Conservation (phyloP, 2,113 vertebrate species). For the Phalacrocorax aristotelis region DNA sequence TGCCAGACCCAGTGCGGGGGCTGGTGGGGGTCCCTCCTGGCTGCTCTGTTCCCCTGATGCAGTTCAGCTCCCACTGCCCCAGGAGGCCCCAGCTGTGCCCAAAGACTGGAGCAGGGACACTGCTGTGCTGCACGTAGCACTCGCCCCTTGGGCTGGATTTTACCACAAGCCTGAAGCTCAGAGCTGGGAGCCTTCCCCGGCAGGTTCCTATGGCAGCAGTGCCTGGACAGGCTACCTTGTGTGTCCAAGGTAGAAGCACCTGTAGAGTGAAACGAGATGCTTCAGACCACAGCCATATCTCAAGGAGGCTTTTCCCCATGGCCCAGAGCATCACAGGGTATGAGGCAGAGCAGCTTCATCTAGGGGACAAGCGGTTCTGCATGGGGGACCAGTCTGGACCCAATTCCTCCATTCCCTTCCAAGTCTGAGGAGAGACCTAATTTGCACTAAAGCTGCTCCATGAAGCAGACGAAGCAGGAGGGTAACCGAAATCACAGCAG, state of each 20-base stretch:
- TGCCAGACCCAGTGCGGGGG: not conserved
- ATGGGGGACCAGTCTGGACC: not conserved
- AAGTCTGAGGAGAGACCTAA: not conserved
- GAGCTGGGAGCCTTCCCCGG: not conserved
- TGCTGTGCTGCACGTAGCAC: not conserved
- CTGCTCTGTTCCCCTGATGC: not conserved
- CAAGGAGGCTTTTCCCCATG: not conserved
- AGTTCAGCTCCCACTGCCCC: not conserved
- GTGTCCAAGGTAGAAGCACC: not conserved
- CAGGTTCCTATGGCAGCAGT: rapidly evolving
- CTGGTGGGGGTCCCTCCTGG: not conserved
- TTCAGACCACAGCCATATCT: rapidly evolving
- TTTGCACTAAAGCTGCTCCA: not conserved
- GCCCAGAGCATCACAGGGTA: not conserved
- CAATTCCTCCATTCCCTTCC: not conserved
- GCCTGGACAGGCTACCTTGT: not conserved
- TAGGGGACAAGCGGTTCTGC: rapidly evolving
- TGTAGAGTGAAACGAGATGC: not conserved
- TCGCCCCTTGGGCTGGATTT: not conserved
- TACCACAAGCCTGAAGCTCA: not conserved
- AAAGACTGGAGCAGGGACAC: not conserved
- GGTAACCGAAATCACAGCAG: not conserved
- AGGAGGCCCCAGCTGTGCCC: not conserved
- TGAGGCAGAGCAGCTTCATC: not conserved
- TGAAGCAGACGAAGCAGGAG: not conserved